These are phyloP conservation scores for Thalassarche chlororhynchos DNA, from an alignment of 2,113 vertebrate genomes.

Conservation along the genomic window DNA sequence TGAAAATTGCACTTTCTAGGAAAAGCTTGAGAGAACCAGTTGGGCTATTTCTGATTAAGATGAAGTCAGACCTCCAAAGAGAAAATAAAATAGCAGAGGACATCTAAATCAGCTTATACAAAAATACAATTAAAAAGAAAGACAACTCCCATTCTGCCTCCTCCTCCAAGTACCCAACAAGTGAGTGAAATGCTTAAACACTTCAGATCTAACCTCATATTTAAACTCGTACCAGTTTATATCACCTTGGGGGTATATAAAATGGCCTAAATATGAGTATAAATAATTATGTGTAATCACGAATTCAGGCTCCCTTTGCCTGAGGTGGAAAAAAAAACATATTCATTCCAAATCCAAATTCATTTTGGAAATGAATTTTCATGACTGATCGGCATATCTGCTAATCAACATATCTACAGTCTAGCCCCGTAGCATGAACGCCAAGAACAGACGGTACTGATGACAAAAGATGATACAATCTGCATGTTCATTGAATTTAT, in stretches of 20 bases:
- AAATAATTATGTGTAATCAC: conserved; percentile 54
- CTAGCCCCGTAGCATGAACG: not conserved
- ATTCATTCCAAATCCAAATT: conserved; percentile 46
- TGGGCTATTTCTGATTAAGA: not conserved
- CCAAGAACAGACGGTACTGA: conserved; percentile 50
- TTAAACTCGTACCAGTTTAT: not conserved
- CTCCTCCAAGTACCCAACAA: not conserved
- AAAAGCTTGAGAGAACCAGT: not conserved
- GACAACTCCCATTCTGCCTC: not conserved
- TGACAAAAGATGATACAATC: conserved; percentile 42
- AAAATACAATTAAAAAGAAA: not conserved
- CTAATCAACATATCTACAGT: conserved; percentile 49
- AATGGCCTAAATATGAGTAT: conserved; percentile 23
- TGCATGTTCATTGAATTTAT: conserved; percentile 31
- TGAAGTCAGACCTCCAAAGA: not conserved
- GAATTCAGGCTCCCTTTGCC: conserved; percentile 48
- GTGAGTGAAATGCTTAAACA: not conserved
- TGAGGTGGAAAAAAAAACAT: not conserved
- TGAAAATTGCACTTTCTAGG: not conserved
- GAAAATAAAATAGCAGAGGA: not conserved
- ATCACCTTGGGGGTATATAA: conserved; percentile 26
- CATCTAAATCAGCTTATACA: not conserved
- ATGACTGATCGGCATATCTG: conserved; percentile 50
- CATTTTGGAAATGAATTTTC: conserved; percentile 66
- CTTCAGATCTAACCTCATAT: conserved; percentile 35